Evolutionary conservation across 1,140 invertebrate genomes (phyloP).

Genomic region (Manduca sexta): DNA sequence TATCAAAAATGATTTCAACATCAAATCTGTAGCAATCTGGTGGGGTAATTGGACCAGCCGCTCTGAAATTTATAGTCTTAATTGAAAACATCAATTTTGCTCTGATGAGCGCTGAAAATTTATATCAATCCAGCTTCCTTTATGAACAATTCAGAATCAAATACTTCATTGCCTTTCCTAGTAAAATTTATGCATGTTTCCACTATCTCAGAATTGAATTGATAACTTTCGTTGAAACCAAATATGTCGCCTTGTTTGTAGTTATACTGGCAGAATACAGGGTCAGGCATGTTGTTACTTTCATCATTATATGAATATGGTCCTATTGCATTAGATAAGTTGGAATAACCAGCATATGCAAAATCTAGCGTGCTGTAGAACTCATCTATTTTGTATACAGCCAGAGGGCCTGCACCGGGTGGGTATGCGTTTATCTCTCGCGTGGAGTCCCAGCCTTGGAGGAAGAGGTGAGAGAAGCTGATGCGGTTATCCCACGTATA

Average conservation of each 20-base stretch:
- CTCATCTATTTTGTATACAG: slow-evolving; percentile 89
- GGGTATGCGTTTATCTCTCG: slow-evolving; percentile 96
- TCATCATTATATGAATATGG: slow-evolving; percentile 89
- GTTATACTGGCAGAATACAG: slow-evolving; percentile 83
- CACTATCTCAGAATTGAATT: slow-evolving; percentile 88
- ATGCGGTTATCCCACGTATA: slow-evolving; percentile 95
- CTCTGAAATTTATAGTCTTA: slow-evolving; percentile 92
- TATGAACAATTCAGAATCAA: slow-evolving; percentile 77
- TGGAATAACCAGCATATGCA: slow-evolving; percentile 87
- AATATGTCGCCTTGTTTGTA: slow-evolving; percentile 89
- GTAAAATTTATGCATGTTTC: slow-evolving; percentile 79
- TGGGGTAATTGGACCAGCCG: slow-evolving; percentile 84
- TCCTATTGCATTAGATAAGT: slow-evolving; percentile 87
- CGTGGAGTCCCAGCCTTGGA: slow-evolving; percentile 87
- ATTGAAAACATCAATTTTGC: slow-evolving; percentile 84
- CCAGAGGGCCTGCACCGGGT: slow-evolving; percentile 90
- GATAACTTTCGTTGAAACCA: slow-evolving; percentile 92
- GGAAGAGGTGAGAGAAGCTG: slow-evolving; percentile 95
- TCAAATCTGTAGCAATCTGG: slow-evolving; percentile 93
- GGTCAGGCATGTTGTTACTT: slow-evolving; percentile 80
- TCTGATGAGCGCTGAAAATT: slow-evolving; percentile 86
- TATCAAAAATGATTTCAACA: slow-evolving; percentile 88
- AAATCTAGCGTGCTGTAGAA: slow-evolving; percentile 90
- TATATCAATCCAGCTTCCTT: slow-evolving; percentile 77
- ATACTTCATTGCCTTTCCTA: slow-evolving; percentile 43